Base-by-base conservation (phyloP, 2,888 invertebrate genomes). In the Acronicta aceris region DNA sequence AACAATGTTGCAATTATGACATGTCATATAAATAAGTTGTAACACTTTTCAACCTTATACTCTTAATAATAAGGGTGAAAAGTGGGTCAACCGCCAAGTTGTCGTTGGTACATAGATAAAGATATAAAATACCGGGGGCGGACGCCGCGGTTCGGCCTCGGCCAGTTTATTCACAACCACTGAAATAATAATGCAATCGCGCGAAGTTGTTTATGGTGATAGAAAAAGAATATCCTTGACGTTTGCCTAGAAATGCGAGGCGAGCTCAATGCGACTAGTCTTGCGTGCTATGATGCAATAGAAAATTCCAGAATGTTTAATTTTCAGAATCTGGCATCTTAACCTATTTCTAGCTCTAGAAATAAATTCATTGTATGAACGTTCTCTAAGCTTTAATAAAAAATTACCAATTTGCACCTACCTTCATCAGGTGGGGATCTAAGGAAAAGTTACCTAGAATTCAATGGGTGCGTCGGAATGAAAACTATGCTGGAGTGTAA, bases 161-260 rank as follows among this genome's bases (percentile, higher is more conserved):
- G n/a, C 40, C 53, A 59, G 63, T 72, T 77, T 67, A 67, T 71
- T 71, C 52, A 52, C 65, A 65, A 65, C 66, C 59, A 64, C 76
- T 71, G 67, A 75, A 77, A 76, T 77, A 76, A 76, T 76, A 77
- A 67, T 76, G 72, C 75, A 72, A 72, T 68, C 71, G 60, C 52
- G 69, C 59, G 61, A 74, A 66, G 42, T 71, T 74, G 69, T 77
- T 76, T 74, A 77, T 69, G 68, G 59, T 52, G 61, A 57, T 77
- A 59, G 65, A 65, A 74, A 76, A 77, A 76, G 74, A 76, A 74
- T 60, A 77, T 77, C 77, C 77, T 71, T 74, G 77, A 65, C 61
- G 74, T 50, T 36, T 69, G 61, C 43, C 62, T 57, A 63, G 68
- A 64, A 71, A 76, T 48, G 59, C 33, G 74, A 65, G 68, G 59